These are phyloP conservation scores for Potorous gilbertii DNA, from an alignment of 2,797 vertebrate genomes.

Conservation along the genomic window DNA sequence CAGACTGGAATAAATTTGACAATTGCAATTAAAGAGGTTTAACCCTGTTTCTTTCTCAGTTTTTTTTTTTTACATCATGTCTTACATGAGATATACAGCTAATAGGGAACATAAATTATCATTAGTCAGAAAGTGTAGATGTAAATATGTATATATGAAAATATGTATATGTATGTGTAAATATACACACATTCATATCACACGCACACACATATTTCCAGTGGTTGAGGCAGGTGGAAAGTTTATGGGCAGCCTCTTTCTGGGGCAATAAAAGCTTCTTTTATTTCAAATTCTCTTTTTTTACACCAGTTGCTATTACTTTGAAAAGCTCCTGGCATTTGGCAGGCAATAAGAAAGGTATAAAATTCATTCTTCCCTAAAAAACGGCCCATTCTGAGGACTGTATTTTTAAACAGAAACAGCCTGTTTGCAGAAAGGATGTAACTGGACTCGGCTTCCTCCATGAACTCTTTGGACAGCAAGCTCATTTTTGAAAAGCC, in stretches of 20 bases:
- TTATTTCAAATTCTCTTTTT: slow-evolving; percentile 79
- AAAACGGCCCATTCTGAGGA: slow-evolving; percentile 71
- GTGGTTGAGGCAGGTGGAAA: slow-evolving; percentile 71
- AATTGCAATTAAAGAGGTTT: slow-evolving; percentile 65
- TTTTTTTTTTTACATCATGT: not conserved
- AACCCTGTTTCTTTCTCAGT: slow-evolving; percentile 47
- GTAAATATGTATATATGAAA: slow-evolving; percentile 6
- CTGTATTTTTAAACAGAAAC: slow-evolving; percentile 76
- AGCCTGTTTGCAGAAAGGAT: slow-evolving; percentile 70
- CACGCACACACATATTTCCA: slow-evolving; percentile 51
- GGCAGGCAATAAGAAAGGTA: slow-evolving; percentile 81
- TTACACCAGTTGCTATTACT: slow-evolving; percentile 81
- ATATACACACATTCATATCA: not conserved
- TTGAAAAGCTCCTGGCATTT: slow-evolving; percentile 83
- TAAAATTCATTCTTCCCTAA: slow-evolving; percentile 81
- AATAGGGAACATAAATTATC: slow-evolving; percentile 72
- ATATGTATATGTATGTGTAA: slow-evolving; percentile 51
- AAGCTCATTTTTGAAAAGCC: not conserved
- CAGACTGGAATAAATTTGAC: slow-evolving; percentile 52
- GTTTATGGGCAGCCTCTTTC: slow-evolving; percentile 74
- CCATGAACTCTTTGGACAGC: slow-evolving; percentile 50
- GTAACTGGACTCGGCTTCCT: slow-evolving; percentile 45
- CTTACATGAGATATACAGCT: slow-evolving; percentile 52
- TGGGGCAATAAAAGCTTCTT: slow-evolving; percentile 79
- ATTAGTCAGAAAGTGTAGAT: slow-evolving; percentile 62